Percentiles rank a stretch among this genome's conserved stretches.
Conservation (phyloP, 2,888 invertebrate genomes). For the Apotomis capreana region DNA sequence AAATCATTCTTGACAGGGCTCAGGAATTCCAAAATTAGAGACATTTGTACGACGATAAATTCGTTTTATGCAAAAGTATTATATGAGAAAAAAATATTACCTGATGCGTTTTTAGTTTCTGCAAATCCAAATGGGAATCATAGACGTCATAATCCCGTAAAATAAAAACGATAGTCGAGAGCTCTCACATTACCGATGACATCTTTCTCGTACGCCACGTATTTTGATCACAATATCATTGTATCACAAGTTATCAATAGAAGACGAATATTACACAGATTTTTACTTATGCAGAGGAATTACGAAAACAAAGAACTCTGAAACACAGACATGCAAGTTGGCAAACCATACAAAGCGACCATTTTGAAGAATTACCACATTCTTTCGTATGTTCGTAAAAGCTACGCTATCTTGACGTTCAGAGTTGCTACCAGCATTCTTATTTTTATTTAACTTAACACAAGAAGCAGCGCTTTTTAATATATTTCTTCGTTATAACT, state of each 20-base stretch:
- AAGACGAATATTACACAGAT: slow-evolving; percentile 54
- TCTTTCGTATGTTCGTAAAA: slow-evolving; percentile 81
- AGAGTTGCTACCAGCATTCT: slow-evolving; percentile 35
- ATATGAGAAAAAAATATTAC: slow-evolving; percentile 58
- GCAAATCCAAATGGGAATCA: slow-evolving; percentile 64
- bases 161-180: slow-evolving; percentile 73
- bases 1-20: slow-evolving; percentile 73
- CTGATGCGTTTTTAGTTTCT: slow-evolving; percentile 66
- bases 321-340: slow-evolving; percentile 84
- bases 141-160: slow-evolving; percentile 75
- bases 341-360: slow-evolving; percentile 87
- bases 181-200: slow-evolving; percentile 84
- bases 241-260: slow-evolving; percentile 54
- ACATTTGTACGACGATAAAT: slow-evolving; percentile 59
- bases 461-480: background rate
- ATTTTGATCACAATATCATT: slow-evolving; percentile 55
- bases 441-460: slow-evolving; percentile 6
- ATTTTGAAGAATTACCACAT: slow-evolving; percentile 90
- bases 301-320: slow-evolving; percentile 81
- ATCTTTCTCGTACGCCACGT: slow-evolving; percentile 72
- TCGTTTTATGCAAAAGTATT: slow-evolving; percentile 43
- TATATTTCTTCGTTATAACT: background rate
- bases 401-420: slow-evolving; percentile 63
- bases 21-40: slow-evolving; percentile 81
- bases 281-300: slow-evolving; percentile 60